Percentiles rank a stretch among this genome's conserved stretches.
phyloP scores from a whole-genome alignment of 2,113 vertebrate species.

The Addax nasomaculatus region DNA sequence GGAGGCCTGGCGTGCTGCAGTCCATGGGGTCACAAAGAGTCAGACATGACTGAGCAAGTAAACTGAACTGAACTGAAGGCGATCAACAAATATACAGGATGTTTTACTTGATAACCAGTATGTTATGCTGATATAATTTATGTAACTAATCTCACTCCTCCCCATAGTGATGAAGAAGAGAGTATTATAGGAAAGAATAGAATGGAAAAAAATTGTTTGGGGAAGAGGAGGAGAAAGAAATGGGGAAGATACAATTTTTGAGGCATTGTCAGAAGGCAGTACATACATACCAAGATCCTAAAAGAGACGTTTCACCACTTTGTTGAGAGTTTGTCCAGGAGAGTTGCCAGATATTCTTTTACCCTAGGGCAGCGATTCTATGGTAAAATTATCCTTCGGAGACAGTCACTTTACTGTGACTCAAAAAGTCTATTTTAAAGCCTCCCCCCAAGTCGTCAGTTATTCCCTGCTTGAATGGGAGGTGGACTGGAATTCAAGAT shows the following conservation, averaged over 20 bases:
- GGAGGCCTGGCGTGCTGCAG: fast-evolving
- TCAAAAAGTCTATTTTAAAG: background rate
- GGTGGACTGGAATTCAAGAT: background rate
- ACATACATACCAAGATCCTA: background rate
- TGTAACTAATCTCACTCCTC: background rate
- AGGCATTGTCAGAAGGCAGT: background rate
- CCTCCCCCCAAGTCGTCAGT: background rate
- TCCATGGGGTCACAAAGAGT: too few relatives aligned
- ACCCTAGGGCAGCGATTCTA: background rate
- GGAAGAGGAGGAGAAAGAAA: background rate
- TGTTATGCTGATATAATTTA: background rate
- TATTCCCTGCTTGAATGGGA: background rate
- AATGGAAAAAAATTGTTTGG: background rate
- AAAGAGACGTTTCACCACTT: background rate
- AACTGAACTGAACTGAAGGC: too few relatives aligned
- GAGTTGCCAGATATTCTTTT: background rate
- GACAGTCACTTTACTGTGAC: background rate
- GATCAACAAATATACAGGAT: background rate
- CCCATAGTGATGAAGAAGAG: background rate
- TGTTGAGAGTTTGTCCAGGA: background rate
- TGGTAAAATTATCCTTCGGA: background rate
- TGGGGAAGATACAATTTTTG: background rate
- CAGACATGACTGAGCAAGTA: fast-evolving
- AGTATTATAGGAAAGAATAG: background rate
- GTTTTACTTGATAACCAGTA: background rate